Percentiles rank a stretch among this genome's conserved stretches.
Conservation (phyloP, 1,140 invertebrate genomes). For the Bilobella aurantiaca region DNA sequence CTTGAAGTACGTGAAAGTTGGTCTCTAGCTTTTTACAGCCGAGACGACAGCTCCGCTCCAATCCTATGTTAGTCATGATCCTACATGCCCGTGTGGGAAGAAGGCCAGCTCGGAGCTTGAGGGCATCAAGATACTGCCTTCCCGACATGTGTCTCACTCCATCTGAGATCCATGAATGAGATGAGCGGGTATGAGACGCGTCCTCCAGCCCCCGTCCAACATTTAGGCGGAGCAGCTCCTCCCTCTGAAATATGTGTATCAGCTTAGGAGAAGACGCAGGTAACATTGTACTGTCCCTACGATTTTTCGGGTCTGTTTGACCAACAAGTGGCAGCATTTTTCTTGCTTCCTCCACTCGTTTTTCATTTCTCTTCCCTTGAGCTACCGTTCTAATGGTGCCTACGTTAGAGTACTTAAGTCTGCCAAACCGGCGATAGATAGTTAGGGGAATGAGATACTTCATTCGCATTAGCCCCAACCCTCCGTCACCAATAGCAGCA, state of each 20-base stretch:
- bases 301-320: neutral
- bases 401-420: neutral
- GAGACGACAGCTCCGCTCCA: neutral
- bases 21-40: neutral
- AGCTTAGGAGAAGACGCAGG: neutral
- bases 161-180: neutral
- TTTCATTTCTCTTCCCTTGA: neutral
- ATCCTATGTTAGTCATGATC: neutral
- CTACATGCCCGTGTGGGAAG: neutral
- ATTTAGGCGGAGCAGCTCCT: neutral
- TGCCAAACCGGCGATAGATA: neutral
- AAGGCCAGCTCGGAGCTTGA: neutral
- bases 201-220: neutral
- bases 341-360: neutral
- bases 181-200: neutral
- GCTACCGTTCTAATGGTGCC: neutral
- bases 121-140: neutral
- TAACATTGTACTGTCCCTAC: neutral
- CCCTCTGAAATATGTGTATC: neutral
- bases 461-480: neutral
- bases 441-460: neutral
- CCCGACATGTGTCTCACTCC: neutral
- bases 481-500: neutral
- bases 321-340: neutral
- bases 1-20: neutral